Percentiles rank a stretch among this genome's conserved stretches.
phyloP scores from a whole-genome alignment of 64 coral and sea anemone genomes.

The Montipora foliosa region DNA sequence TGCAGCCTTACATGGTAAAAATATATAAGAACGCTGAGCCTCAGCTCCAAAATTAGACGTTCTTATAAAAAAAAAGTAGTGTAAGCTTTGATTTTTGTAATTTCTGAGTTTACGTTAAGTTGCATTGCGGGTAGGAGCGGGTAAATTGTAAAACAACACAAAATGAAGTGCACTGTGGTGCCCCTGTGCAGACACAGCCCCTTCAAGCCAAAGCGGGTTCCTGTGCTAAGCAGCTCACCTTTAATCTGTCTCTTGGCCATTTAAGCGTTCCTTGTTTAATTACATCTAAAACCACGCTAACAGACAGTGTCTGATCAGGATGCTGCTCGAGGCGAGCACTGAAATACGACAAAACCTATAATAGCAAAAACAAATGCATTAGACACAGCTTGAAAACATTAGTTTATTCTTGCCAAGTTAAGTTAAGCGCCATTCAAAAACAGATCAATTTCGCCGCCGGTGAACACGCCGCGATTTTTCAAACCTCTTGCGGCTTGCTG shows the following conservation, averaged over 20 bases:
- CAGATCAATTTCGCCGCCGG: no score
- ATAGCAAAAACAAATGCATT: neutral
- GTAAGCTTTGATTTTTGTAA: no score
- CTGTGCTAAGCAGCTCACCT: constrained; percentile 48
- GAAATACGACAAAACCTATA: constrained; percentile 97
- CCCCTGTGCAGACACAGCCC: neutral
- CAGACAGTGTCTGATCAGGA: constrained; percentile 96
- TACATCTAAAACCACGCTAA: constrained; percentile 93
- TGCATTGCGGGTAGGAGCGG: no score
- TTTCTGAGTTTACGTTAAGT: no score
- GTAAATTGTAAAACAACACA: no score
- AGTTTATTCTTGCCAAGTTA: neutral
- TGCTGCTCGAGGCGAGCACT: constrained; percentile 97
- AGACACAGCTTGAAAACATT: neutral
- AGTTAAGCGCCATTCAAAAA: no score
- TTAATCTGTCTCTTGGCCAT: constrained; percentile 96
- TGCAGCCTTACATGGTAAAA: no score
- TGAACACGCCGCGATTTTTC: no score
- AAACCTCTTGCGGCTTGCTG: no score
- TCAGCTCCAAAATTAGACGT: no score
- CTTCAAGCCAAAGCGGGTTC: neutral
- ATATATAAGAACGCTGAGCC: no score
- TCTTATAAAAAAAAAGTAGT: no score
- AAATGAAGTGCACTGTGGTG: neutral
- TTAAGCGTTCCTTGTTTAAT: constrained; percentile 97